Conservation (phyloP, 2,113 vertebrate species). For the Aptenodytes forsteri region DNA sequence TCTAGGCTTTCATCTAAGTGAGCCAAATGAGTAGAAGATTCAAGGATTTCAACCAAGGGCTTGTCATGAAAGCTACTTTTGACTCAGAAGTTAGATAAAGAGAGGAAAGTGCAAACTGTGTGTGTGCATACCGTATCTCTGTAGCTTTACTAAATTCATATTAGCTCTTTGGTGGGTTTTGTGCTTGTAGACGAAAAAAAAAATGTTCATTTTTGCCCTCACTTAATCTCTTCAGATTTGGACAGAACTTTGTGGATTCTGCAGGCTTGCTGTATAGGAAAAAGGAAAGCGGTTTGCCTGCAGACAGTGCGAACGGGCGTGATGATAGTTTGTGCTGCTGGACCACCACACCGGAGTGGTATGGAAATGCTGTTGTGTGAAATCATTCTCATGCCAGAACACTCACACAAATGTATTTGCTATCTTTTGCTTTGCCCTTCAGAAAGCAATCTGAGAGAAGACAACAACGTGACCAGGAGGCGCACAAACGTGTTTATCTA, state of each 20-base stretch:
- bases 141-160: not conserved
- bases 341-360: rapidly evolving
- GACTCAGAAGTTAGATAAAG: not conserved
- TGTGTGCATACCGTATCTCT: not conserved
- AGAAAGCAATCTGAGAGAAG: not conserved
- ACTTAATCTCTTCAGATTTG: not conserved
- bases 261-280: not conserved
- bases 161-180: not conserved
- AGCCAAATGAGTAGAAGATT: not conserved
- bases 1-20: slow-evolving; percentile 7
- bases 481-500: rapidly evolving
- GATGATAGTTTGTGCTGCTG: not conserved
- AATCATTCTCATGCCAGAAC: not conserved
- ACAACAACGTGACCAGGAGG: not conserved
- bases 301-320: rapidly evolving
- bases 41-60: not conserved
- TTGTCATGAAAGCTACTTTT: not conserved
- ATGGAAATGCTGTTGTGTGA: not conserved
- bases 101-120: not conserved
- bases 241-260: not conserved
- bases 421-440: not conserved
- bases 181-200: not conserved
- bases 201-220: not conserved
- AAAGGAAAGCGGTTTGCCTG: not conserved
- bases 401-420: not conserved